These are phyloP conservation scores for Panagrolaimus sp. DNA, from an alignment of 1,140 invertebrate species.

Conservation along the genomic window DNA sequence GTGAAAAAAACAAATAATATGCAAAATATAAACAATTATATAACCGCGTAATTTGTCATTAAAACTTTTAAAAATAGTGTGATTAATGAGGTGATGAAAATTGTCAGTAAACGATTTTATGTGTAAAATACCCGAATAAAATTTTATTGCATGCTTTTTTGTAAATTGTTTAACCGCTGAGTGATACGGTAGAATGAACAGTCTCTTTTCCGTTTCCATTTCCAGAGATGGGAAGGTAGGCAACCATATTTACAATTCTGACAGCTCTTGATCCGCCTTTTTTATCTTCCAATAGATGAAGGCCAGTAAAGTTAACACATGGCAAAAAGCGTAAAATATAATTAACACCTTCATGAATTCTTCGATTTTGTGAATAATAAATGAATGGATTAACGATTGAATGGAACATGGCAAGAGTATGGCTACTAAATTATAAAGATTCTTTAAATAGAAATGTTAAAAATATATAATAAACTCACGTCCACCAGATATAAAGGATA, in stretches of 20 bases:
- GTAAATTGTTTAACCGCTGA: conserved; percentile 3
- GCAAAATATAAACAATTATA: too few species aligned
- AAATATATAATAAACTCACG: too few species aligned
- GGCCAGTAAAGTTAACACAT: conserved; percentile 35
- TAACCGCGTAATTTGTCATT: too few species aligned
- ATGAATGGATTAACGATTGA: conserved; percentile 56
- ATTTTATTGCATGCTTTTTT: not conserved
- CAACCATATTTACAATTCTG: conserved; percentile 32
- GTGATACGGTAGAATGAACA: conserved; percentile 22
- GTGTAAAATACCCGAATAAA: too few species aligned
- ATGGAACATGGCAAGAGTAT: conserved; percentile 55
- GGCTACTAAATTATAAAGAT: conserved; percentile 21
- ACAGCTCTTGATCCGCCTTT: conserved; percentile 21
- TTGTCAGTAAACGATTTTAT: too few species aligned
- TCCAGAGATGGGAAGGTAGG: conserved; percentile 35
- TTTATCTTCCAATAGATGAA: conserved; percentile 34
- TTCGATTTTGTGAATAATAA: conserved; percentile 49
- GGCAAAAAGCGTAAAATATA: conserved; percentile 50
- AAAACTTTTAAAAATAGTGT: too few species aligned
- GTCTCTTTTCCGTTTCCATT: conserved; percentile 15
- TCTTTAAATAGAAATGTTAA: too few species aligned
- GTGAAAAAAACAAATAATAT: too few species aligned
- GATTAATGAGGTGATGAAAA: too few species aligned
- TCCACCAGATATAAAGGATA: conserved; percentile 55
- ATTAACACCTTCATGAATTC: conserved; percentile 51